Evolutionary conservation across 92 coral and sea anemone genomes (phyloP), one percentile per base, ranked within the genome.

Genomic region (Zoanthus sociatus): DNA sequence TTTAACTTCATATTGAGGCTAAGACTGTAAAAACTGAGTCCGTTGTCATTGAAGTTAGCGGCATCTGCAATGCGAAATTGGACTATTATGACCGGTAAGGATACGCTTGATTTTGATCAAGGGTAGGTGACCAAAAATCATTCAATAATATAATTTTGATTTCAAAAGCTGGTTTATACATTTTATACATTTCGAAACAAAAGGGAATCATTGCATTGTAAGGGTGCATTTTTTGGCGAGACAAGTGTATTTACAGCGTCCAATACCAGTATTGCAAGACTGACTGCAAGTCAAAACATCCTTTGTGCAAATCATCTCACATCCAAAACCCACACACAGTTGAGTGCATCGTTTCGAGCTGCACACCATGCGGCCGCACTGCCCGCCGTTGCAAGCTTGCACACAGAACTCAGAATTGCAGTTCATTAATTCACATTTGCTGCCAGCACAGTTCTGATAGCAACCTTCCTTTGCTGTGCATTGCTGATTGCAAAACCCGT

Each of bases 291-390:
- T 73, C 58, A 87, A 74, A 37, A 94, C 98, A 10, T 90, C 85
- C 8, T 94, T 87, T 7, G 91, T 79, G 78, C 98, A 94, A 46
- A 88, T 87, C 89, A 94, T 87, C 74, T 94, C 96, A 48, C 98
- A 94, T 14, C 92, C 94, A 45, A 78, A 84, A 0, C 95, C 96
- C 55, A 87, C 79, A 48, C 98, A 94, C 89, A 63, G 77, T 68
- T 94, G 98, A 0, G 89, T 86, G 67, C 98, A 94, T 2, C 68
- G 77, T 50, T 87, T 91, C 5, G 98, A 95, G 76, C 75, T 58
- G 87, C 98, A 94, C 63, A 91, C 89, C 71, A 94, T 88, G 18
- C 85, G 85, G 18, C 98, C 98, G 20, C 98, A 94, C 31, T 94
- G 90, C 0, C 95, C 92, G 2, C 98, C 96, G 63, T 77, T 89